Evolutionary conservation across 1,140 invertebrate genomes (phyloP), one percentile per base, ranked within the genome.

Genomic region (Ctenoplectra terminalis): DNA sequence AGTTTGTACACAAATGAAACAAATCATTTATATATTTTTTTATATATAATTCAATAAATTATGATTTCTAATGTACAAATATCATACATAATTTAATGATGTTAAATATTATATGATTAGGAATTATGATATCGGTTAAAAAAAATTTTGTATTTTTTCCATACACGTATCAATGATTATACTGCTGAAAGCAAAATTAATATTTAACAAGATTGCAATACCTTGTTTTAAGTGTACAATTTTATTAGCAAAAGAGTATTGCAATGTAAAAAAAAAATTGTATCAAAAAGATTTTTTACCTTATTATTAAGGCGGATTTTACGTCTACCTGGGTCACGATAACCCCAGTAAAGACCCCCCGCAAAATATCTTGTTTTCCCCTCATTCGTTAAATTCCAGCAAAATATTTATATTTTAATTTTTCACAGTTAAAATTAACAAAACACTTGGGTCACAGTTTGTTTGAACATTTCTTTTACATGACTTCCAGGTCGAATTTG

Each of bases 271-370:
- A n/a, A 40, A 2, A 7, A 20, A 3, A n/a, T 23, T 34, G 8
- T 29, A 31, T 17, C 26, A 66, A 37, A 66, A 48, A n/a, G 13
- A n/a, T 50, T n/a, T 0, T 52, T 63, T 87, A 87, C 86, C 86
- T 87, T 87, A 69, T 71, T 82, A 37, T 83, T 86, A 82, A 79
- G 66, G 80, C 73, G 74, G 43, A 74, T 80, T 58, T 67, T 79
- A 15, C 67, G 75, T 84, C 82, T 74, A 86, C 26, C 31, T 77
- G 73, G 71, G 64, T 79, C 54, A n/a, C 26, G 20, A 58, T 74
- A 71, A 70, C 74, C 58, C 81, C 71, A 75, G 78, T 56, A 60
- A 73, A 76, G 83, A 82, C 71, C 67, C 70, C 23, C 75, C 75
- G 75, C 56, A 60, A 82, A 61, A 79, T 78, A 74, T 63, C 37